Evolutionary conservation across 2,797 vertebrate genomes (phyloP).

Genomic region (Myotis planiceps): DNA sequence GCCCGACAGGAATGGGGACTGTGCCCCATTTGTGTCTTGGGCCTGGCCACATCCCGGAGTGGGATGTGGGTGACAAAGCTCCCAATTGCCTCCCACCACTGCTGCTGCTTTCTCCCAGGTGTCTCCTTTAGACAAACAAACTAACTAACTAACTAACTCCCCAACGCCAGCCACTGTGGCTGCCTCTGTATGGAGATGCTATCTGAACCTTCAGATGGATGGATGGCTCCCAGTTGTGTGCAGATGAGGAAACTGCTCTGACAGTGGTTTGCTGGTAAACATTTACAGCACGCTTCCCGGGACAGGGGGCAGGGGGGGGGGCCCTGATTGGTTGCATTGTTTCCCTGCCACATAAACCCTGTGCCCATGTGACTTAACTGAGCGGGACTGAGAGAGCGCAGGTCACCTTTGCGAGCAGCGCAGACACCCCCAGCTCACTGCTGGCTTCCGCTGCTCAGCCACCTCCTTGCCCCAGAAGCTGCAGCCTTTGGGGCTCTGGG

Average conservation of each 20-base stretch:
- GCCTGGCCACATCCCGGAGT: background rate
- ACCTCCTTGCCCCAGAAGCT: background rate
- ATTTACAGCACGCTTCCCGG: background rate
- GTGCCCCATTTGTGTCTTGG: background rate
- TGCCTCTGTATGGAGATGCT: background rate
- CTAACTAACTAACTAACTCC: too few species aligned
- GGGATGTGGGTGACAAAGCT: background rate
- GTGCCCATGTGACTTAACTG: background rate
- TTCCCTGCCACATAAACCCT: background rate
- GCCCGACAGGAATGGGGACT: background rate
- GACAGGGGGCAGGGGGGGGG: too few species aligned
- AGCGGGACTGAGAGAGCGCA: rapidly evolving
- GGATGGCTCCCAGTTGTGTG: background rate
- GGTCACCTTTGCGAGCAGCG: background rate
- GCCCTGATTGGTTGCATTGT: background rate
- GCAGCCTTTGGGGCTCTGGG: too few species aligned
- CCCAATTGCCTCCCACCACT: background rate
- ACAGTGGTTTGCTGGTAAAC: background rate
- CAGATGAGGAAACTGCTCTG: background rate
- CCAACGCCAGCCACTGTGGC: background rate
- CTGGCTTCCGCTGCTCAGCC: background rate
- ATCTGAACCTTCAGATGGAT: too few species aligned
- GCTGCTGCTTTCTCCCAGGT: background rate
- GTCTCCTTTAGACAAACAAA: background rate
- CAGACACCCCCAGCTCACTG: background rate